Evolutionary conservation across 1,140 invertebrate species (phyloP).

Genomic region (Plectrocnemia conspersa): DNA sequence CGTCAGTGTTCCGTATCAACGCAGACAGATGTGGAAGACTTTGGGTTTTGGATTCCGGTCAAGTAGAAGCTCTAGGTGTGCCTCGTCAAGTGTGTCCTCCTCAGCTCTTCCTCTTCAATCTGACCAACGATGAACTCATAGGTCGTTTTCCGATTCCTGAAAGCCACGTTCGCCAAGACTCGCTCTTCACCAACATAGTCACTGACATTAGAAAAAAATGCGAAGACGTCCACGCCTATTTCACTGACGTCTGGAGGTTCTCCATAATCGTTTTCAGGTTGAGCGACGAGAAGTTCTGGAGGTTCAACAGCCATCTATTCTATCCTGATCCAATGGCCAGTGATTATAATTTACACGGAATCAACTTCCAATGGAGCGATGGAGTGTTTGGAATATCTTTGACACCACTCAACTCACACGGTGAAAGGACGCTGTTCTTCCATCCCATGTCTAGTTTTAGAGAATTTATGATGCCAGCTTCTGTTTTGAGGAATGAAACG

Average conservation of each 20-base stretch:
- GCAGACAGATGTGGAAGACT: constrained; percentile 65
- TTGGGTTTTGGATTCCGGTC: constrained; percentile 75
- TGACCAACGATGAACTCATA: constrained; percentile 59
- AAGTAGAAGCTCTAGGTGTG: constrained; percentile 64
- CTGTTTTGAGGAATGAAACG: constrained; percentile 57
- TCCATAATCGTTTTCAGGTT: constrained; percentile 67
- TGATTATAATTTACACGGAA: constrained; percentile 62
- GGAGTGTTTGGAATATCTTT: constrained; percentile 73
- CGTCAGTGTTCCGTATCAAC: constrained; percentile 72
- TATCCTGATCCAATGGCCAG: constrained; percentile 71
- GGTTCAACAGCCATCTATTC: constrained; percentile 69
- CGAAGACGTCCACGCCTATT: constrained; percentile 62
- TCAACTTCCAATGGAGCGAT: constrained; percentile 77
- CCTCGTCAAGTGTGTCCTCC: constrained; percentile 67
- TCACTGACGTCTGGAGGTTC: constrained; percentile 72
- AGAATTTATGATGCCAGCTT: constrained; percentile 68
- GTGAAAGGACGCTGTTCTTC: constrained; percentile 64
- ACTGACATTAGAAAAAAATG: constrained; percentile 65
- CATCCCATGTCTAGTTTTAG: constrained; percentile 74
- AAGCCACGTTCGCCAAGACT: constrained; percentile 64
- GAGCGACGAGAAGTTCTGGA: constrained; percentile 61
- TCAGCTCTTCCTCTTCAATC: constrained; percentile 68
- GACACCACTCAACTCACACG: constrained; percentile 53
- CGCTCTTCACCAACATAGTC: constrained; percentile 68
- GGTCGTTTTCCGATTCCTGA: constrained; percentile 59